Evolutionary conservation across 2,113 vertebrate genomes (phyloP), one percentile per base, ranked within the genome.

Genomic region (Microcebus jonahi): DNA sequence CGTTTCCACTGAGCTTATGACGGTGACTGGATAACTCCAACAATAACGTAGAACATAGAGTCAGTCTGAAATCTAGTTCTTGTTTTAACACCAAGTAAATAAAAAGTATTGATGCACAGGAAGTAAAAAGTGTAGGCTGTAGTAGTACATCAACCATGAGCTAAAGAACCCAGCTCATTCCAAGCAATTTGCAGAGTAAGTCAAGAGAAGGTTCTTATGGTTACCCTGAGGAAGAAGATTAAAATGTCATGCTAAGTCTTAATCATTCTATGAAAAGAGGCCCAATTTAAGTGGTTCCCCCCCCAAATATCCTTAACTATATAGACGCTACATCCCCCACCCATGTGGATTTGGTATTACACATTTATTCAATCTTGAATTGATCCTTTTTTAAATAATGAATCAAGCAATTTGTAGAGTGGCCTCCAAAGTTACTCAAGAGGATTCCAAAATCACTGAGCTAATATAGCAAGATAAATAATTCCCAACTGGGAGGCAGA

Each of bases 351-450:
- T 67, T 70, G 50, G 29, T 68, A 70, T 53, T 42, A 63, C 25
- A 87, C 34, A 88, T 53, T 73, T 93, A 95, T 65, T 79, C 65
- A 77, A 61, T 79, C 31, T 77, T 80, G 14, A 95, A 71, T 90
- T 67, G 27, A 97, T 73, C 63, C 21, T 70, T 63, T 81, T 96
- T 83, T 63, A 96, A 95, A 97, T 76, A 96, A 10, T 45, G 23
- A 95, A 84, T 92, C 84, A 90, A 88, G 57, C 70, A 65, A 92
- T 90, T 61, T 85, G 25, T 55, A 94, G 59, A 81, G 57, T 36
- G 42, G 48, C 59, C 82, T 95, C 88, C 71, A 92, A 79, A 45
- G 42, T 92, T 95, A 76, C 63, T 93, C 57, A 86, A 70, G 75
- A 81, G 70, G 68, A 93, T 76, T 70, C 67, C 77, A 89, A 79